Conservation (phyloP, 2,113 vertebrate species). For the Apus apus region DNA sequence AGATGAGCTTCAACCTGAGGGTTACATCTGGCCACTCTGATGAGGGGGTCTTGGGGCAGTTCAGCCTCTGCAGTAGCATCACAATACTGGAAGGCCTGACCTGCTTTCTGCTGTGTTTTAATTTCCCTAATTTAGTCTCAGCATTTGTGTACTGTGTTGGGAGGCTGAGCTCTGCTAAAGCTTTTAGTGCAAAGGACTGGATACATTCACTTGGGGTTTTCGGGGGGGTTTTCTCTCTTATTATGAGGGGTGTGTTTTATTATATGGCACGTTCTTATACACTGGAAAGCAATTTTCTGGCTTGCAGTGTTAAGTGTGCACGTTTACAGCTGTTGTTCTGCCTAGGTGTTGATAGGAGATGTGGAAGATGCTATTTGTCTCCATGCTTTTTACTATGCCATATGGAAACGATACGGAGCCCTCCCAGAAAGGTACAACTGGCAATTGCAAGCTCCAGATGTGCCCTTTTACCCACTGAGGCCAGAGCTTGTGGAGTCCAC, state of each 20-base stretch:
- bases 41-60: background rate
- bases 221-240: no score
- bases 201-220: background rate
- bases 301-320: rapidly evolving
- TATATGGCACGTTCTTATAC: rapidly evolving
- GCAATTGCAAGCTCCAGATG: conserved; percentile 95
- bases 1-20: background rate
- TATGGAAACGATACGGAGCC: conserved; percentile 97
- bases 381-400: conserved; percentile 98
- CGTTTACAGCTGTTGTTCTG: background rate
- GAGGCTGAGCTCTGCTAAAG: background rate
- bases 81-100: background rate
- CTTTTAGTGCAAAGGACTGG: background rate
- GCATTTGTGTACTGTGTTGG: background rate
- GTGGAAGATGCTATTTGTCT: conserved; percentile 98
- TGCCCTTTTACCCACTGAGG: conserved; percentile 94
- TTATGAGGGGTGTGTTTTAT: background rate
- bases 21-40: background rate
- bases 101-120: background rate
- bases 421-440: conserved; percentile 98
- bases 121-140: background rate
- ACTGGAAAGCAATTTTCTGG: background rate
- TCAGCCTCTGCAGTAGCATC: background rate
- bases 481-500: conserved; percentile 97
- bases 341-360: conserved; percentile 92